These are phyloP conservation scores for Tor tambroides DNA, from an alignment of 2,113 vertebrate genomes.

Conservation along the genomic window DNA sequence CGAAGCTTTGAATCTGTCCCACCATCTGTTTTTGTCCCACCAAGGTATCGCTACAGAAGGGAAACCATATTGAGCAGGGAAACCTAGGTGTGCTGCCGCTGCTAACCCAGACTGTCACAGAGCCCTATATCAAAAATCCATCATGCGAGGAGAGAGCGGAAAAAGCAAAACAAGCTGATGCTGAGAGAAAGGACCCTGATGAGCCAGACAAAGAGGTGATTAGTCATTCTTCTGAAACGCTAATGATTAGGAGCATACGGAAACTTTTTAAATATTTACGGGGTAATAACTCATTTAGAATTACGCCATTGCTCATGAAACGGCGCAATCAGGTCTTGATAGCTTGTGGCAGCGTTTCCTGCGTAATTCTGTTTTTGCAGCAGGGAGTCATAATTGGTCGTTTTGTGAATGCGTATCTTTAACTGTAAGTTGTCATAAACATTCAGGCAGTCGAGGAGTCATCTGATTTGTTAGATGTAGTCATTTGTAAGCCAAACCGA, in stretches of 20 bases:
- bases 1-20: conserved; percentile 59
- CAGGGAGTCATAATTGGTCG: neutral
- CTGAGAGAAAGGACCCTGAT: conserved; percentile 47
- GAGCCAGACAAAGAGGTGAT: conserved; percentile 65
- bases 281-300: conserved; percentile 70
- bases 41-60: conserved; percentile 60
- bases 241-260: conserved; percentile 71
- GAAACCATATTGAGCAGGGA: conserved; percentile 63
- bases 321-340: neutral
- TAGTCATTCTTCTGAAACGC: conserved; percentile 71
- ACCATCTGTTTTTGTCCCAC: conserved; percentile 70
- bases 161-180: conserved; percentile 49
- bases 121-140: conserved; percentile 62
- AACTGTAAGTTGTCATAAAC: neutral
- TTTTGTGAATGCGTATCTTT: neutral
- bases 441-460: neutral
- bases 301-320: conserved; percentile 64
- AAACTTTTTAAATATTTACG: conserved; percentile 78
- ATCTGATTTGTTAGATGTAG: neutral
- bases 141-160: conserved; percentile 54
- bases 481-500: neutral
- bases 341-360: neutral
- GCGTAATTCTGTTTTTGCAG: neutral
- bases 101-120: conserved; percentile 63
- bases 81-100: conserved; percentile 60